A percentile compares a stretch with the other conserved stretches of the same genome.
Conservation (phyloP, 1,140 invertebrate species). For the Pseudoatta argentina region DNA sequence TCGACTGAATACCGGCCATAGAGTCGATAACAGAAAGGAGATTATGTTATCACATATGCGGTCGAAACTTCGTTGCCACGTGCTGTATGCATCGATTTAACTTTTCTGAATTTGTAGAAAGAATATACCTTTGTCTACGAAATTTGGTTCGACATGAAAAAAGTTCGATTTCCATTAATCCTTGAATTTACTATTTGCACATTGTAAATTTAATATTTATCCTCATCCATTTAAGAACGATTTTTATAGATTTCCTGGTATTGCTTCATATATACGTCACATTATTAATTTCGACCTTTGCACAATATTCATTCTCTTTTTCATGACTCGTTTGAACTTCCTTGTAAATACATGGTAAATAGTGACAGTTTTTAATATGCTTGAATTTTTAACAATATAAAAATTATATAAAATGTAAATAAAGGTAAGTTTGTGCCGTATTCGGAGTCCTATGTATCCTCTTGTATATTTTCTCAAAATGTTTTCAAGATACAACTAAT, state of each 20-base stretch:
- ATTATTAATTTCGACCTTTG: constrained; percentile 52
- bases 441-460: constrained; percentile 76
- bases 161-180: not conserved
- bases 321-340: constrained; percentile 34
- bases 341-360: constrained; percentile 38
- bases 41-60: constrained; percentile 22
- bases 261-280: constrained; percentile 59
- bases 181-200: constrained; percentile 38
- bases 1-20: no score
- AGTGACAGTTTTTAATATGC: constrained; percentile 21
- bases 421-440: constrained; percentile 79
- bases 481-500: not conserved
- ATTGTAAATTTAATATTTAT: constrained; percentile 21
- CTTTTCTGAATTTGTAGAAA: constrained; percentile 24
- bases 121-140: constrained; percentile 3
- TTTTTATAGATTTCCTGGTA: constrained; percentile 22
- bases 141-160: constrained; percentile 2
- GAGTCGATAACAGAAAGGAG: constrained; percentile 1
- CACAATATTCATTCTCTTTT: constrained; percentile 54
- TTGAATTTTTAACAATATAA: constrained; percentile 29
- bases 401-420: constrained; percentile 8
- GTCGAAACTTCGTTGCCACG: constrained; percentile 63
- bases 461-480: constrained; percentile 60
- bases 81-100: constrained; percentile 14
- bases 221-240: constrained; percentile 18